These are phyloP conservation scores for Hofmannophila pseudospretella DNA, from an alignment of 2,888 invertebrate species.

Conservation along the genomic window DNA sequence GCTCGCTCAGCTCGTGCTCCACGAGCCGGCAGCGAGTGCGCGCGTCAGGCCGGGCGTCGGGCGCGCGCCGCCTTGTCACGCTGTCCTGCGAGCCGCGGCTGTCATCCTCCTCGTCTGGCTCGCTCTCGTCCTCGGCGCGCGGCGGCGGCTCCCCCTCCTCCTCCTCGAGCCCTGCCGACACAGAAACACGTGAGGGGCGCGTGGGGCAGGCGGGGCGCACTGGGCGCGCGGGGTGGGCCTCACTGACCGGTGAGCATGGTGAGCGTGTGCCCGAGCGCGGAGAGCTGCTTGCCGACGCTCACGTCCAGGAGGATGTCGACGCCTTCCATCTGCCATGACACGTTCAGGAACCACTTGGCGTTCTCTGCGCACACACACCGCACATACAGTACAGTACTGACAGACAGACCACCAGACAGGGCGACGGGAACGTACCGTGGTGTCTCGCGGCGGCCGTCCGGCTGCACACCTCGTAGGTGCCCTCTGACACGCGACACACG, in stretches of 20 bases:
- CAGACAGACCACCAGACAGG: too few species aligned
- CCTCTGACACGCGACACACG: constrained; percentile 98
- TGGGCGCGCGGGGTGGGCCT: background rate
- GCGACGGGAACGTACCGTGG: constrained; percentile 74
- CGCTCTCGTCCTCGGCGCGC: constrained; percentile 86
- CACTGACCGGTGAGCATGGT: constrained; percentile 92
- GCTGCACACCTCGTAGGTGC: constrained; percentile 98
- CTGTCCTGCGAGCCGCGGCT: constrained; percentile 38
- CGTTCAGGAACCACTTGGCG: constrained; percentile 98
- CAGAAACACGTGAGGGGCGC: too few species aligned
- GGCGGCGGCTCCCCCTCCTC: constrained; percentile 79
- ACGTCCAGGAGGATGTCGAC: constrained; percentile 97
- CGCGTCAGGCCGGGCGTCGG: constrained; percentile 82
- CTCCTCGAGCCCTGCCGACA: constrained; percentile 81
- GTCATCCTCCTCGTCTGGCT: constrained; percentile 84
- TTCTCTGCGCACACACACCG: constrained; percentile 83
- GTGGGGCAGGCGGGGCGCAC: too few species aligned
- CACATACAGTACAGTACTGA: too few species aligned
- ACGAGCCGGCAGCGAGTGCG: constrained; percentile 93
- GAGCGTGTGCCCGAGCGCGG: constrained; percentile 95
- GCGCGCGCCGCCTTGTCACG: constrained; percentile 81
- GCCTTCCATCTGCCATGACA: constrained; percentile 99
- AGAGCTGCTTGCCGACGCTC: constrained; percentile 96
- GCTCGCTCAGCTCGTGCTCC: constrained; percentile 98
- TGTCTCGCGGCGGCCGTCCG: constrained; percentile 93